Base-by-base conservation (phyloP, 1,140 invertebrate species). In the Ectropis grisescens region DNA sequence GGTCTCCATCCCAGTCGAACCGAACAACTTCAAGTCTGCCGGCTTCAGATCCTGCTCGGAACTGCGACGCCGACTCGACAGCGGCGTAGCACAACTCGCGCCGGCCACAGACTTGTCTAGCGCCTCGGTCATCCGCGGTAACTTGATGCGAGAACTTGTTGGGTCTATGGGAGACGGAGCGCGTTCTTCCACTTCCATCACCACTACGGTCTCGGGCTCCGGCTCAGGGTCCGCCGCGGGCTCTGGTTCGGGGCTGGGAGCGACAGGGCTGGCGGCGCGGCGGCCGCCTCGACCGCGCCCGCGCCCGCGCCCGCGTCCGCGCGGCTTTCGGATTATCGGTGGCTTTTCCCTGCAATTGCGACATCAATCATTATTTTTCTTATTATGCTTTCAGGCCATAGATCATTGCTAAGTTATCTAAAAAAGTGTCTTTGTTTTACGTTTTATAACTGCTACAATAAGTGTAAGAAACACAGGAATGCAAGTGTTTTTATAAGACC, bases 41-140 rank as follows among this genome's bases (percentile, higher is more conserved):
- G 45, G 42, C 13, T 64, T 53, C 27, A 36, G 61, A 57, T 2
- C 39, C 41, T 6, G 53, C 39, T 6, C 59, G 8, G 58, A 62
- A 25, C 42, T 64, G 7, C 58, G 49, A 30, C 67, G 46, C 29
- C 67, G 47, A 40, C 64, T 71, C 4, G 69, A 55, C 8, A 80
- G 38, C 2, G 75, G 70, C n/a, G 72, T 80, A 1, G 53, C 47
- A 30, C 74, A 75, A 5, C 45, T 22, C 4, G 4, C 9, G 9
- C 4, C 34, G 4, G 58, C 60, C 1, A 69, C 68, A 61, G 75
- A 65, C 33, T 75, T 71, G 37, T 78, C 69, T 1, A 80, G 47
- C 2, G 75, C 75, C 16, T 80, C 75, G 5, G 72, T 80, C 66
- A 82, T 68, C 0, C 76, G 58, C 4, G 76, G 72, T 19, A 82